These are phyloP conservation scores for Lochmaea capreae DNA, from an alignment of 2,888 invertebrate species.

Conservation along the genomic window DNA sequence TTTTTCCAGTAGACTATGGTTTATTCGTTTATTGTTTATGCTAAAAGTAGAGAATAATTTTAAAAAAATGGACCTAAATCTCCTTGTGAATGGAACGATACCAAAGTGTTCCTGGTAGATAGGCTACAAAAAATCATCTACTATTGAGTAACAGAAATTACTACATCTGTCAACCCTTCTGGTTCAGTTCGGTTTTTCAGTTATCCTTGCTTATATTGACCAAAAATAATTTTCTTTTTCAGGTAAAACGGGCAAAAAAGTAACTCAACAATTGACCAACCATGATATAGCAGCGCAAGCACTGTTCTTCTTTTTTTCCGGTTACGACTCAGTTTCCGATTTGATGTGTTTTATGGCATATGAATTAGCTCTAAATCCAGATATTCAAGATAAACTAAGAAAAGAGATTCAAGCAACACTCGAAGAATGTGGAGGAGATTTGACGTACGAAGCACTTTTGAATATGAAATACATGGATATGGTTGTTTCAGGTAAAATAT, in stretches of 20 bases:
- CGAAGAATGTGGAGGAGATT: slow-evolving; percentile 55
- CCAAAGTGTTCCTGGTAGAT: too few relatives aligned
- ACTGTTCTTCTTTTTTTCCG: slow-evolving; percentile 68
- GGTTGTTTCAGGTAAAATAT: slow-evolving; percentile 68
- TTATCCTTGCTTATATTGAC: too few relatives aligned
- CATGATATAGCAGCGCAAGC: slow-evolving; percentile 71
- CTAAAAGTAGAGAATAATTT: too few relatives aligned
- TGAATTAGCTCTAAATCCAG: slow-evolving; percentile 71
- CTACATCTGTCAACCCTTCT: too few relatives aligned
- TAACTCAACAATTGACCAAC: slow-evolving; percentile 59
- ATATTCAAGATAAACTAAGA: slow-evolving; percentile 69
- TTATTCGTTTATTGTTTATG: too few relatives aligned
- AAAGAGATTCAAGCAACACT: slow-evolving; percentile 63
- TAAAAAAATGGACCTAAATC: too few relatives aligned
- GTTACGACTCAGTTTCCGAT: slow-evolving; percentile 66
- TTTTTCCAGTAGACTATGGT: too few relatives aligned
- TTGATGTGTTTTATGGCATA: slow-evolving; percentile 67
- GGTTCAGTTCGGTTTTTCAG: too few relatives aligned
- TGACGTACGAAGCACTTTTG: slow-evolving; percentile 68
- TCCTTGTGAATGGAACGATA: too few relatives aligned
- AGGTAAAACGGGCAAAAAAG: slow-evolving; percentile 1
- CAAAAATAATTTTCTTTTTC: neutral
- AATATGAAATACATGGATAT: slow-evolving; percentile 73
- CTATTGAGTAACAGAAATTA: too few relatives aligned
- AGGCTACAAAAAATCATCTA: too few relatives aligned